Evolutionary conservation across 2,888 invertebrate genomes (phyloP), one percentile per base, ranked within the genome.

Genomic region (Apodemia mormo): DNA sequence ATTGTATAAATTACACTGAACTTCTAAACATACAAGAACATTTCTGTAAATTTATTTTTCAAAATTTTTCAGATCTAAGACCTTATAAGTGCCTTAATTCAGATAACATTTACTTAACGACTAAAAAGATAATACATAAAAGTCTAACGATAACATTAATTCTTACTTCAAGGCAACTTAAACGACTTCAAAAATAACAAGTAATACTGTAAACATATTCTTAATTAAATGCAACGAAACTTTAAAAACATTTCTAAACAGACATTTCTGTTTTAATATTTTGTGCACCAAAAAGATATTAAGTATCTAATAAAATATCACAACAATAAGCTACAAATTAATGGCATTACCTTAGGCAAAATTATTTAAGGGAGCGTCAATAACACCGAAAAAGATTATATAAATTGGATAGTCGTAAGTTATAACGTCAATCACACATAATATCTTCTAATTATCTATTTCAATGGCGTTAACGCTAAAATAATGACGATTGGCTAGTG

Each of bases 191-290:
- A 58, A 58, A 30, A 10, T 58, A 33, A 61, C 33, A 61, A 22
- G 61, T 61, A 61, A 61, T 61, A 61, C 61, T 61, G 61, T 33
- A 30, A 61, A 61, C 61, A 61, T 61, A 61, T 30, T 12, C 2
- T 33, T 10, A 33, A 30, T 61, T 61, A 61, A 61, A 61, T 61
- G 61, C 61, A 61, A 61, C 61, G 33, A 61, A 61, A 61, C 6
- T 61, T 33, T 14, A 14, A 14, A 33, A 61, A 61, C 61, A 7
- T 61, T 61, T 58, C 33, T 33, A 61, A 58, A 61, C 33, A 61
- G 61, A 61, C 14, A 30, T 29, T 10, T 61, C 61, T 61, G 61
- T 61, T 61, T 30, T 10, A 61, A 61, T 61, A 61, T 61, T 49
- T 61, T 61, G 61, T 61, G 61, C 61, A 61, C 30, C 33, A 61